These are phyloP conservation scores for Drosophila pseudotakahashii DNA, from an alignment of 2,888 invertebrate species.

Conservation along the genomic window DNA sequence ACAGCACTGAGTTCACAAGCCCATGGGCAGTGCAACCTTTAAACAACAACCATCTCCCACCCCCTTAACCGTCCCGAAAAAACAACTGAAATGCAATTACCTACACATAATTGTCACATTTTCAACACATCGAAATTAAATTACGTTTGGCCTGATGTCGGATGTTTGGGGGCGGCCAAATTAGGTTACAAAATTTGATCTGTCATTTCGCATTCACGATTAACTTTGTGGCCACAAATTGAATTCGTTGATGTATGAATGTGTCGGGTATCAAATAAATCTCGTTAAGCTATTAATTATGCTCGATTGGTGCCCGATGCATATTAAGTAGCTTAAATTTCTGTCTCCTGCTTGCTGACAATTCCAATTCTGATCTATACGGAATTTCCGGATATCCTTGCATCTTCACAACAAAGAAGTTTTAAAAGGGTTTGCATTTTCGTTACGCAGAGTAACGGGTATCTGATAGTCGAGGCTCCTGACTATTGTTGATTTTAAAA, in stretches of 20 bases:
- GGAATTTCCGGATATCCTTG: no score
- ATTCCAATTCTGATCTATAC: slow-evolving; percentile 31
- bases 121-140: slow-evolving; percentile 41
- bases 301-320: slow-evolving; percentile 5
- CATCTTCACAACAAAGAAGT: no score
- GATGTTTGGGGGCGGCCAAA: slow-evolving; percentile 10
- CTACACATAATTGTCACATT: slow-evolving; percentile 21
- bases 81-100: slow-evolving; percentile 31
- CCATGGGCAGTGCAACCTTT: slow-evolving; percentile 20
- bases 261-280: slow-evolving; percentile 22
- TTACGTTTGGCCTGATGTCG: slow-evolving; percentile 24
- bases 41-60: background rate
- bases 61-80: background rate
- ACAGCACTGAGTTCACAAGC: background rate
- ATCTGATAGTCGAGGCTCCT: no score
- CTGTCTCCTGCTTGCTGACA: slow-evolving; percentile 20
- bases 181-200: slow-evolving; percentile 61
- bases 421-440: no score
- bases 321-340: slow-evolving; percentile 10
- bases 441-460: no score
- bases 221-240: slow-evolving; percentile 51
- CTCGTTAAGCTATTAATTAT: slow-evolving; percentile 22
- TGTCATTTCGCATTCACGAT: slow-evolving; percentile 58
- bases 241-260: slow-evolving; percentile 40
- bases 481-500: no score